Conservation (phyloP, 2,113 vertebrate species). For the Clinocottus analis region DNA sequence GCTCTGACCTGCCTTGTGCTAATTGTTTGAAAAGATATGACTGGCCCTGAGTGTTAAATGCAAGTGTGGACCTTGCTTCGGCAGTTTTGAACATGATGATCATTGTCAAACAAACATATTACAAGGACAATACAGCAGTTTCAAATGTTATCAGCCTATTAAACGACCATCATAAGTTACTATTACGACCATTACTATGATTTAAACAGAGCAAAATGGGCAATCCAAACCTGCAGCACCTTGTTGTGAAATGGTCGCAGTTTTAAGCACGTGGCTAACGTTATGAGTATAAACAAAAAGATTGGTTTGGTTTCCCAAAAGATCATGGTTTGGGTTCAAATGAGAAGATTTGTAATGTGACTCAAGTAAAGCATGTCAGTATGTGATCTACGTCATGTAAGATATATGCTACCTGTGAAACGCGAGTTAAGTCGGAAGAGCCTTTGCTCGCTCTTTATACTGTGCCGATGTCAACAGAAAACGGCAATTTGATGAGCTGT, state of each 20-base stretch:
- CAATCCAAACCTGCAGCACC: background rate
- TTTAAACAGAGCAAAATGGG: background rate
- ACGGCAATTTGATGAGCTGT: background rate
- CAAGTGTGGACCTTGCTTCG: background rate
- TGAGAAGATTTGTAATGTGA: background rate
- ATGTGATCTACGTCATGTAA: background rate
- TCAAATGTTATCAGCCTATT: background rate
- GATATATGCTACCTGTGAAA: background rate
- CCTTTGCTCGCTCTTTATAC: background rate
- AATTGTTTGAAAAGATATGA: constrained; percentile 42
- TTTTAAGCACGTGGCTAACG: background rate
- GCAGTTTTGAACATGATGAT: constrained; percentile 2
- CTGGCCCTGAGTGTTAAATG: background rate
- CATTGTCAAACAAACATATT: constrained; percentile 12
- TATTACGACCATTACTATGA: background rate
- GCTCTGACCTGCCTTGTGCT: constrained; percentile 9
- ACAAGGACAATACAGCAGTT: background rate
- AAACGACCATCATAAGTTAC: background rate
- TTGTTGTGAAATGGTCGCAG: background rate
- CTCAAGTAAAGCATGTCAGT: background rate
- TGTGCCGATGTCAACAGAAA: background rate
- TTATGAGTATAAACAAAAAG: background rate
- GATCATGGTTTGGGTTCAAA: background rate
- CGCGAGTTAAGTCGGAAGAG: background rate
- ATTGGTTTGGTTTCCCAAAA: background rate